These are phyloP conservation scores for Scaptomyza cyrtandrae DNA, from an alignment of 2,888 invertebrate species.

Conservation along the genomic window DNA sequence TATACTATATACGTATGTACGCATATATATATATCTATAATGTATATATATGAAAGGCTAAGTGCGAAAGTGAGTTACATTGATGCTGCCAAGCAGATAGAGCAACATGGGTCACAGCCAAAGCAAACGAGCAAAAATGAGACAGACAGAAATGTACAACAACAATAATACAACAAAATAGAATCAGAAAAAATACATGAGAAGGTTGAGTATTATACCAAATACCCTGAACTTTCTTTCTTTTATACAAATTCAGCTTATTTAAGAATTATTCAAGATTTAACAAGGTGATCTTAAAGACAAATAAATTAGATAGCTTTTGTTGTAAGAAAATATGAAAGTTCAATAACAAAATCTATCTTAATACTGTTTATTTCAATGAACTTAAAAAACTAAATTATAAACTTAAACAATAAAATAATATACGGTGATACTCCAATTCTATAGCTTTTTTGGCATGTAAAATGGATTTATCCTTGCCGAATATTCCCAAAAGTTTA, in stretches of 20 bases:
- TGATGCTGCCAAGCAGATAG: slow-evolving; percentile 74
- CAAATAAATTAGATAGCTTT: too few relatives aligned
- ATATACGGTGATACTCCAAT: background rate
- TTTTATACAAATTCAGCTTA: too few relatives aligned
- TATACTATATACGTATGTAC: slow-evolving; percentile 1
- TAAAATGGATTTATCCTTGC: background rate
- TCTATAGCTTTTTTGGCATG: background rate
- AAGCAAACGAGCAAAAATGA: slow-evolving; percentile 33
- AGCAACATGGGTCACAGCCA: slow-evolving; percentile 71
- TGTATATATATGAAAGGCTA: slow-evolving; percentile 33
- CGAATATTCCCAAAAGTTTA: background rate
- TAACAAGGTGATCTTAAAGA: too few relatives aligned
- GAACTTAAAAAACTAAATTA: too few relatives aligned
- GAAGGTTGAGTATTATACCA: background rate
- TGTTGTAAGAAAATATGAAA: too few relatives aligned
- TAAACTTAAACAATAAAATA: too few relatives aligned
- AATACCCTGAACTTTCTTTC: background rate
- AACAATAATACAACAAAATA: slow-evolving; percentile 2
- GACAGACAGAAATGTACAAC: slow-evolving; percentile 9
- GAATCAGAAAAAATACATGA: slow-evolving; percentile 6
- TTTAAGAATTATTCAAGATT: too few relatives aligned
- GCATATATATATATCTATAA: background rate
- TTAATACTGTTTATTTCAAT: too few relatives aligned
- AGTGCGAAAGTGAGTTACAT: slow-evolving; percentile 79
- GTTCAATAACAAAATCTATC: too few relatives aligned